Base-by-base conservation (phyloP, 2,113 vertebrate species). In the Acanthisitta chloris region DNA sequence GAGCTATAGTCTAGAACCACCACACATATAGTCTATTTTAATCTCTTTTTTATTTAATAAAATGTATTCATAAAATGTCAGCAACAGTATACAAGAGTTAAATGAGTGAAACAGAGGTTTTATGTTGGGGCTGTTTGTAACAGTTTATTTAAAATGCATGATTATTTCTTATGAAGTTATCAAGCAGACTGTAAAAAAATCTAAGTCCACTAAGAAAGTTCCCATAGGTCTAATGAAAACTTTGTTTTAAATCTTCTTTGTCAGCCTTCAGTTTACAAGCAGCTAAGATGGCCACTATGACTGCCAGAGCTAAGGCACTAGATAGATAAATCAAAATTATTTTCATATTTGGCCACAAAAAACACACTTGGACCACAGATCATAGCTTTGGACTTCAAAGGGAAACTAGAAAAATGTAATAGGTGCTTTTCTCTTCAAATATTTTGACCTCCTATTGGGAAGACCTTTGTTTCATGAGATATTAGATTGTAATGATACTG, bases 121-220 rank as follows among this genome's bases (percentile, higher is more conserved):
- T 78, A n/a, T 20, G 8, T 17, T 31, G 15, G 9, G 9, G 14
- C 4, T 48, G 10, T 54, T 51, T 71, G 20, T 10, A 92, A 43
- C 1, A 48, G 10, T 49, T 73, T 54, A 45, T 64, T 33, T 36
- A 43, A 57, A 26, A 16, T 4, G 0, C 3, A 5, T 9, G 5
- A 2, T 6, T 8, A 59, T 89, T 64, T 33, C 18, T 24, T 61
- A 5, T 23, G 8, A 83, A 51, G 4, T 3, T 85, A 52, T 25
- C 11, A 64, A 66, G 10, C 3, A 78, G 15, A 42, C 3, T 28
- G 1, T 25, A 85, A 59, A n/a, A 12, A 42, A 28, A 11, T 80
- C 7, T 15, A 58, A 58, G 10, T 59, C 9, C 12, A 38, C 8
- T 74, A 36, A 58, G 5, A 15, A 81, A 42, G 4, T 42, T 15